phyloP scores from a whole-genome alignment of 1,140 invertebrate species.

The Tetragnatha versicolor region DNA sequence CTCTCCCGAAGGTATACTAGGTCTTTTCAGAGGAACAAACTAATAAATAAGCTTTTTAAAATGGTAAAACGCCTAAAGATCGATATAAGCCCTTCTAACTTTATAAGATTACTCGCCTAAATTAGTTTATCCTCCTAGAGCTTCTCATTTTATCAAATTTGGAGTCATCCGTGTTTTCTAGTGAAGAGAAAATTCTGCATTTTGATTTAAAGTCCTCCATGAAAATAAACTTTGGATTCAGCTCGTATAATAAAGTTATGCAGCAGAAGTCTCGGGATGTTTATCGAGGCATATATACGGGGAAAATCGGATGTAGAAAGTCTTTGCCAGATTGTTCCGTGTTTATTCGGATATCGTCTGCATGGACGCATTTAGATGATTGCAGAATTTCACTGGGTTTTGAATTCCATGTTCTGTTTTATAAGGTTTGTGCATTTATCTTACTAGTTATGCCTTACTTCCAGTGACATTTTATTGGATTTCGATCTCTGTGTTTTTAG shows the following conservation, averaged over 20 bases:
- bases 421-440: no score
- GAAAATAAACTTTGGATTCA: background rate
- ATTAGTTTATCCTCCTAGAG: slow-evolving; percentile 16
- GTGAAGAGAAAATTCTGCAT: slow-evolving; percentile 4
- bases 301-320: slow-evolving; percentile 24
- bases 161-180: background rate
- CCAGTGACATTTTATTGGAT: no score
- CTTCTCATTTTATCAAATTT: slow-evolving; percentile 23
- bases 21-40: no score
- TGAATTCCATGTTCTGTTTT: no score
- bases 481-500: no score
- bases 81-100: slow-evolving; percentile 3
- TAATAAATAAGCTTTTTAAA: background rate
- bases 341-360: slow-evolving; percentile 10
- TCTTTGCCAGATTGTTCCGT: background rate
- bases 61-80: background rate
- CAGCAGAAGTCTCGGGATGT: background rate
- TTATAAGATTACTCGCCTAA: slow-evolving; percentile 33
- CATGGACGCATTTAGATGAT: slow-evolving; percentile 11
- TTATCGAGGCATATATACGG: background rate
- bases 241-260: slow-evolving; percentile 16
- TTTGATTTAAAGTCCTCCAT: slow-evolving; percentile 18
- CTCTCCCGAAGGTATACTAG: no score
- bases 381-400: background rate
- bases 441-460: no score